phyloP scores from a whole-genome alignment of 2,797 vertebrate genomes.

The Neosalanx taihuensis region DNA sequence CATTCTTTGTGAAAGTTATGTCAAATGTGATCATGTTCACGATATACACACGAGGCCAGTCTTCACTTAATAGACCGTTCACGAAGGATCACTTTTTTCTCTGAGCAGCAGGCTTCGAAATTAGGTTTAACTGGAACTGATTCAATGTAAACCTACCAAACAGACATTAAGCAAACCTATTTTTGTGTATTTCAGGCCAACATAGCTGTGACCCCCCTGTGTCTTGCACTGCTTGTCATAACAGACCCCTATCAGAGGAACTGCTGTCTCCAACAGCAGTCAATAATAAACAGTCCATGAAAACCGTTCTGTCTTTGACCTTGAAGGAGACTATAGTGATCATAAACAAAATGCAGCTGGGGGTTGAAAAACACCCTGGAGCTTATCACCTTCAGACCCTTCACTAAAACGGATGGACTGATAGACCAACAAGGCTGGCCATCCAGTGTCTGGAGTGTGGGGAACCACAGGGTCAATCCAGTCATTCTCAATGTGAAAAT shows the following conservation, averaged over 20 bases:
- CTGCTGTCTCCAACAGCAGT: neutral
- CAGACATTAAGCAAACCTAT: no score
- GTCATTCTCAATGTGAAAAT: neutral
- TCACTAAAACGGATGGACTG: constrained; percentile 41
- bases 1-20: neutral
- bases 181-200: no score
- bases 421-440: constrained; percentile 11
- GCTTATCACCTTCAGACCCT: constrained; percentile 48
- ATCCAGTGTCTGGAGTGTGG: constrained; percentile 8
- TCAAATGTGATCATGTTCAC: neutral
- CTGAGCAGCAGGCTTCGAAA: neutral
- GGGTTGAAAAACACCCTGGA: constrained; percentile 37
- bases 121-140: neutral
- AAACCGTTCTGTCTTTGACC: constrained; percentile 18
- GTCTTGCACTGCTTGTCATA: neutral
- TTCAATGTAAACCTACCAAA: neutral
- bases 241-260: neutral
- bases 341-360: constrained; percentile 34
- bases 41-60: neutral
- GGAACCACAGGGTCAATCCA: constrained; percentile 7
- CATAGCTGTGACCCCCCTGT: no score
- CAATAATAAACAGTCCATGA: neutral
- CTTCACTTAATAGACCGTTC: neutral
- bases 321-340: constrained; percentile 28
- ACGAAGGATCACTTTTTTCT: no score